Evolutionary conservation across 2,888 invertebrate genomes (phyloP).

Genomic region (Cetonia aurata): DNA sequence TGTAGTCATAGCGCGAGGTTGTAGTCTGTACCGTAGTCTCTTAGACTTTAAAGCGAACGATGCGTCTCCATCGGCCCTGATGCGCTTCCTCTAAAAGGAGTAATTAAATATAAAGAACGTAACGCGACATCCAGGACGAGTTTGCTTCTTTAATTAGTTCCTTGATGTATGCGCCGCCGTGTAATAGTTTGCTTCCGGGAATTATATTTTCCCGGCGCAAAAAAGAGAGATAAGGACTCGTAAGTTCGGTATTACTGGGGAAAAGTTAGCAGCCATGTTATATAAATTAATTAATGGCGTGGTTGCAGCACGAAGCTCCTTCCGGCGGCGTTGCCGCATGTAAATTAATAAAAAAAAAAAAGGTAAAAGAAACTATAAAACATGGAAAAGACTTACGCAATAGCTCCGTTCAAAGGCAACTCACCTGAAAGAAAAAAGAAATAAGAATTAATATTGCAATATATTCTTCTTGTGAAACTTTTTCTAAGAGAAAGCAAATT

Average conservation of each 20-base stretch:
- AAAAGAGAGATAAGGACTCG: not conserved
- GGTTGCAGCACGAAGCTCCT: too few species aligned
- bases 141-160: slow-evolving; percentile 28
- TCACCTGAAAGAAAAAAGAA: slow-evolving; percentile 9
- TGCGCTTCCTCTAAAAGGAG: slow-evolving; percentile 12
- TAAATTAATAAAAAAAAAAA: too few species aligned
- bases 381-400: slow-evolving; percentile 2
- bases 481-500: too few species aligned
- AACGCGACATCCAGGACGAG: slow-evolving; percentile 17
- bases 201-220: slow-evolving; percentile 5
- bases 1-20: slow-evolving; percentile 7
- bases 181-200: slow-evolving; percentile 11
- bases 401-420: not conserved
- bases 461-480: too few species aligned
- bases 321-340: too few species aligned
- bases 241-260: not conserved
- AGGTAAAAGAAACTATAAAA: not conserved
- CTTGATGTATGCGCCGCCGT: slow-evolving; percentile 20
- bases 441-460: too few species aligned
- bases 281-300: too few species aligned
- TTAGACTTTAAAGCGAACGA: not conserved
- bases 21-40: not conserved
- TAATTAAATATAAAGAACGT: slow-evolving; percentile 32
- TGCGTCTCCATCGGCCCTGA: slow-evolving; percentile 3
- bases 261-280: too few species aligned